Conservation (phyloP, 1,140 invertebrate species). For the Gryllus bimaculatus region DNA sequence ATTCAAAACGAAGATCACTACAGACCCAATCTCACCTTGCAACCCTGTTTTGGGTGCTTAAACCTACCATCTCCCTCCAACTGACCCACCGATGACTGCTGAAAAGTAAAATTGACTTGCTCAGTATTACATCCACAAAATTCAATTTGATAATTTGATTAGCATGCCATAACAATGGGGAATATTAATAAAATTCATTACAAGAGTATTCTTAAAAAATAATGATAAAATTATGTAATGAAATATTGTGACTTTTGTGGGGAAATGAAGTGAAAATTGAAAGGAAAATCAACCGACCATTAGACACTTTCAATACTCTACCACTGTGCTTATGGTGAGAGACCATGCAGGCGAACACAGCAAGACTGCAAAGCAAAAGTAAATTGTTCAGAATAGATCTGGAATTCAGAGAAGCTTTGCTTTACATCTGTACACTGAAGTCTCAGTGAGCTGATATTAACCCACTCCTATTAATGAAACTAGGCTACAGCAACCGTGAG, state of each 20-base stretch:
- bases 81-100: background rate
- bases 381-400: background rate
- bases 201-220: background rate
- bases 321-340: background rate
- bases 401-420: background rate
- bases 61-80: background rate
- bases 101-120: background rate
- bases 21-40: background rate
- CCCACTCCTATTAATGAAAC: no score
- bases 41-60: background rate
- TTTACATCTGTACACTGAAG: background rate
- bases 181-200: background rate
- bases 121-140: background rate
- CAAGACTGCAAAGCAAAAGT: constrained; percentile 1
- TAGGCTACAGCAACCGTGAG: no score
- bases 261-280: background rate
- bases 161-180: background rate
- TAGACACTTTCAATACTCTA: background rate
- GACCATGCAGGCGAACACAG: background rate
- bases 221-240: background rate
- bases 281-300: background rate
- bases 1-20: background rate
- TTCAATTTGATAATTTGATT: background rate
- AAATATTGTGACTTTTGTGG: background rate
- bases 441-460: background rate